These are phyloP conservation scores for Amniataba percoides DNA, from an alignment of 2,797 vertebrate species.

Conservation along the genomic window DNA sequence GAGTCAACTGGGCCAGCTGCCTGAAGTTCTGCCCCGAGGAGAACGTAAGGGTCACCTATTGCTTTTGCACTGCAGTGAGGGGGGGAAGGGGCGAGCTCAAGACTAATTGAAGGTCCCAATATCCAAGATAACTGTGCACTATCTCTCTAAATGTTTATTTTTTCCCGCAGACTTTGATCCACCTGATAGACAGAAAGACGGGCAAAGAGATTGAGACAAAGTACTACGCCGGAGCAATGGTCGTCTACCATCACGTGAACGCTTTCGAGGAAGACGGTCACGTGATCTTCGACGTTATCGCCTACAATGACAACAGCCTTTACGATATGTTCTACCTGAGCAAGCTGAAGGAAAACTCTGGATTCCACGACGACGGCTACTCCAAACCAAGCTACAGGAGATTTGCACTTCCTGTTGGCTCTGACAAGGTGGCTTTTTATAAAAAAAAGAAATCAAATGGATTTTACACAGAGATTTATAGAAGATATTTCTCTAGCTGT, in stretches of 20 bases:
- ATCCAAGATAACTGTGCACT: background rate
- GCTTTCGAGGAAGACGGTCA: slow-evolving; percentile 92
- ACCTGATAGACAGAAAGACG: slow-evolving; percentile 91
- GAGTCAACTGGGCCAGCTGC: slow-evolving; percentile 95
- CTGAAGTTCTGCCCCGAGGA: slow-evolving; percentile 88
- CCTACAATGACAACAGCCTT: slow-evolving; percentile 89
- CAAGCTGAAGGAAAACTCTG: slow-evolving; percentile 80
- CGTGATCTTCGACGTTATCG: slow-evolving; percentile 90
- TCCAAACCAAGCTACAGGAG: slow-evolving; percentile 85
- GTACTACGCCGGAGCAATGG: slow-evolving; percentile 88
- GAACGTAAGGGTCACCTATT: no score
- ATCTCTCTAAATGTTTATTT: slow-evolving; percentile 13
- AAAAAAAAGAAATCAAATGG: background rate
- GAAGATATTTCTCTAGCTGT: background rate
- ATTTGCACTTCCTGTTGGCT: slow-evolving; percentile 88
- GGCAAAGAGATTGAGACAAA: slow-evolving; percentile 87
- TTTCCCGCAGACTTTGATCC: slow-evolving; percentile 90
- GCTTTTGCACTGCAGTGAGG: no score
- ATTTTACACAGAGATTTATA: background rate
- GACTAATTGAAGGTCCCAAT: background rate
- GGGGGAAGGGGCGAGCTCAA: no score
- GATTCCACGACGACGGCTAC: slow-evolving; percentile 43
- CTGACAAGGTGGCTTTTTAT: slow-evolving; percentile 85
- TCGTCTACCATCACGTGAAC: slow-evolving; percentile 94
- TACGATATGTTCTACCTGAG: slow-evolving; percentile 94